Conservation (phyloP, 64 coral and sea anemone genomes). For the Astreopora myriophthalma region DNA sequence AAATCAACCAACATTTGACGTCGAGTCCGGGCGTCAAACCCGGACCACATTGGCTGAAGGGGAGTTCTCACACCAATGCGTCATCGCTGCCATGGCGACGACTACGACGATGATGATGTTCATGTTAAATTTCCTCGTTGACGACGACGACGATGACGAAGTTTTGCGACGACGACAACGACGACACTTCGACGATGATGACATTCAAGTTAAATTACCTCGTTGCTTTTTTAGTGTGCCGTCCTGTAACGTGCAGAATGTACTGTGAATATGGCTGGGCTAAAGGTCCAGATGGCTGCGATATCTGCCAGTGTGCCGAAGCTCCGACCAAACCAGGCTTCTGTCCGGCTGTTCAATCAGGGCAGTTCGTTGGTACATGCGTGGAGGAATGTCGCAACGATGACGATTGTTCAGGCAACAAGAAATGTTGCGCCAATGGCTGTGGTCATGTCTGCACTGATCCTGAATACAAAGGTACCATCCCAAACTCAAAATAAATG, state of each 20-base stretch:
- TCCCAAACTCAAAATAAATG: neutral
- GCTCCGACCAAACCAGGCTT: constrained; percentile 59
- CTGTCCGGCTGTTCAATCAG: constrained; percentile 26
- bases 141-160: too few species aligned
- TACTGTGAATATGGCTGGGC: constrained; percentile 88
- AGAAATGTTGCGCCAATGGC: constrained; percentile 73
- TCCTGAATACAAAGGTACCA: constrained; percentile 71
- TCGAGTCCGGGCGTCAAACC: too few species aligned
- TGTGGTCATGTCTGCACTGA: constrained; percentile 48
- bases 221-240: constrained; percentile 43
- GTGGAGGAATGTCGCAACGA: constrained; percentile 44
- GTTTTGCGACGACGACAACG: too few species aligned
- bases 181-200: too few species aligned
- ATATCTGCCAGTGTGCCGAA: constrained; percentile 44
- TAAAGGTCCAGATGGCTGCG: constrained; percentile 70
- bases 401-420: constrained; percentile 47
- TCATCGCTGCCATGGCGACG: too few species aligned
- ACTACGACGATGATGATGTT: too few species aligned
- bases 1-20: too few species aligned
- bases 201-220: neutral
- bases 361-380: neutral
- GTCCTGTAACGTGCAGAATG: constrained; percentile 64
- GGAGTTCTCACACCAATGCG: too few species aligned
- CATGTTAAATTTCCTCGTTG: too few species aligned
- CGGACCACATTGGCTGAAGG: too few species aligned